Base-by-base conservation (phyloP, 2,113 vertebrate species). In the Cervus canadensis region DNA sequence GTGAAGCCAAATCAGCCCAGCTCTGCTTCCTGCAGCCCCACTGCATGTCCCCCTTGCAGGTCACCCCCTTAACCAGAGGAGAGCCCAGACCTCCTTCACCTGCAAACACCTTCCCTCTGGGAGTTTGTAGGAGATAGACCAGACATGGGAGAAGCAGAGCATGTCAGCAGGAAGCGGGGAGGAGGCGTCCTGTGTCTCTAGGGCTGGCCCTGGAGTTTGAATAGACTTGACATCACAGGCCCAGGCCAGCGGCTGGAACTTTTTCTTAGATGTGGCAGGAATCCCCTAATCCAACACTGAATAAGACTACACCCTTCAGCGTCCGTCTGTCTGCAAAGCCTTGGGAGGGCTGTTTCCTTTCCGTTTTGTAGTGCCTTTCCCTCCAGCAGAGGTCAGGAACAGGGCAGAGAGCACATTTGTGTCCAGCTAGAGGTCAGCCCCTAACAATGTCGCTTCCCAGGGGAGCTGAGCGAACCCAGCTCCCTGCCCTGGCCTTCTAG, bases 401-500 rank as follows among this genome's bases (percentile, higher is more conserved):
- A 86, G 26, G 45, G 78, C 30, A 21, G 3, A 43, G 10, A 56
- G 7, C 30, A 25, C 14, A 3, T 60, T 40, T 43, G 17, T 45
- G 33, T 83, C 48, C 64, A 15, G 76, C 28, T 60, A 4, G 15
- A 59, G 23, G 33, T 33, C 16, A 23, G 26, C 40, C 56, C 16
- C 74, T 74, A 17, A 6, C 10, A 13, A 9, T 28, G 7, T 36
- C 19, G 13, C 3, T 64, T 52, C 10, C 86, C 1, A 43, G 52
- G 91, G 96, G 67, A 91, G 59, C 71, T 91, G 85, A 78, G 81
- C 76, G 74, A 40, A 50, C n/a, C 96, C 62, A 84, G 45, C 85
- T 97, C 86, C 98, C 94, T 97, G 88, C 97, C 9, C 78, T 81
- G 28, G 36, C 50, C 96, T 87, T 94, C 56, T 30, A 48, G 28